Evolutionary conservation across 2,113 vertebrate genomes (phyloP).

Genomic region (Atlantisia rogersi): DNA sequence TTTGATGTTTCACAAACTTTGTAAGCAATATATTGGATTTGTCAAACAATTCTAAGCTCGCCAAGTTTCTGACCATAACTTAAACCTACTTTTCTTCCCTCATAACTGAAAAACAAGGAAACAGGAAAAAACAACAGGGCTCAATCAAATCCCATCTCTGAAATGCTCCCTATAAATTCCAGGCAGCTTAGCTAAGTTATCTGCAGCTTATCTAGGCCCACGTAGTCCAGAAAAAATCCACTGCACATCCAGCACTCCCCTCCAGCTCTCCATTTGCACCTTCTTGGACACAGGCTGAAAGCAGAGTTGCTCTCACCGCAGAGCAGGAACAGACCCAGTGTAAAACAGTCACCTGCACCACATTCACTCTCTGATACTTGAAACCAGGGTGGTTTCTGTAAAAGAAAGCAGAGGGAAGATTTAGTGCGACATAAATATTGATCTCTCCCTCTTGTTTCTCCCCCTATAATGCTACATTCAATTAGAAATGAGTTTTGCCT

Average conservation of each 20-base stretch:
- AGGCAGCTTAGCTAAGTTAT: neutral
- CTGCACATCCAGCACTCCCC: neutral
- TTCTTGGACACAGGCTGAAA: neutral
- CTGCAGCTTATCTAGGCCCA: neutral
- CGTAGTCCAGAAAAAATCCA: accelerated
- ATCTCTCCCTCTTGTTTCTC: neutral
- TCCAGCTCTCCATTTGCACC: neutral
- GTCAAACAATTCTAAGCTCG: neutral
- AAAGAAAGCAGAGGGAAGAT: neutral
- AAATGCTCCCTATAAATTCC: neutral
- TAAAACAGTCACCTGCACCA: neutral
- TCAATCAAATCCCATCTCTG: neutral
- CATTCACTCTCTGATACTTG: neutral
- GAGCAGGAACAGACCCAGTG: neutral
- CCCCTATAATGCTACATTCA: neutral
- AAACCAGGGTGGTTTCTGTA: neutral
- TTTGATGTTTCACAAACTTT: conserved; percentile 16
- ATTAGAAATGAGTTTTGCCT: neutral
- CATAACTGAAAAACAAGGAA: neutral
- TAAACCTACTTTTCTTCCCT: neutral
- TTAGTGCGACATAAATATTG: accelerated
- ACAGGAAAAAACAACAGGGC: neutral
- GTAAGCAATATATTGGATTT: neutral
- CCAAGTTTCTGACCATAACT: neutral
- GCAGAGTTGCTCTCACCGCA: neutral